These are phyloP conservation scores for Haliclona indistincta DNA, from an alignment of 37 sponge, comb jelly and placozoan genomes.

Conservation along the genomic window DNA sequence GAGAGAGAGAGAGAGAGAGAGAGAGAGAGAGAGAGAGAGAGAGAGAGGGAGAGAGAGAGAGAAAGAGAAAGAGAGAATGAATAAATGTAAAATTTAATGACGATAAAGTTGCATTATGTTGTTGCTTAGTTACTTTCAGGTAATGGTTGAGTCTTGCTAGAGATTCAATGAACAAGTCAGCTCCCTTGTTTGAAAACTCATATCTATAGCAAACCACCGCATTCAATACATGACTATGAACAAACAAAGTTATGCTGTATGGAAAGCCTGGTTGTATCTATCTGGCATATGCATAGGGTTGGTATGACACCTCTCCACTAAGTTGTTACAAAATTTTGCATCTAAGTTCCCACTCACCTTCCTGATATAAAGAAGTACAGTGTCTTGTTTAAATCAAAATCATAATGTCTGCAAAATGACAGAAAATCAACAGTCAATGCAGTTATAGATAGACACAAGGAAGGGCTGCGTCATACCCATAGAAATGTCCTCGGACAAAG, in stretches of 20 bases:
- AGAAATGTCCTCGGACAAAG: constrained; percentile 95
- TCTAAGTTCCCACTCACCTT: constrained; percentile 44
- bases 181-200: constrained; percentile 97
- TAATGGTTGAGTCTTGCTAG: constrained; percentile 90
- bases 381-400: constrained; percentile 95
- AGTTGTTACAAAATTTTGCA: neutral
- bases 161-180: constrained; percentile 89
- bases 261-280: neutral
- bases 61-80: neutral
- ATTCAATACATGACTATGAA: neutral
- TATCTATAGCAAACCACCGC: constrained; percentile 56
- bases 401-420: constrained; percentile 69
- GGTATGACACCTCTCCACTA: neutral
- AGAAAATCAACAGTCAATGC: neutral
- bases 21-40: constrained; percentile 16
- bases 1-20: constrained; percentile 7
- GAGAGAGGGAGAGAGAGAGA: neutral
- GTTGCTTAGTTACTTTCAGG: constrained; percentile 66
- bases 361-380: constrained; percentile 96
- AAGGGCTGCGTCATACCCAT: constrained; percentile 64
- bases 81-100: too few relatives aligned
- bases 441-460: neutral
- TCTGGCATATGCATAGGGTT: constrained; percentile 11
- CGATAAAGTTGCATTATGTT: neutral
- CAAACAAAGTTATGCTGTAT: neutral